Conservation (phyloP, 2,797 vertebrate genomes). For the Triplophysa yarkandensis region DNA sequence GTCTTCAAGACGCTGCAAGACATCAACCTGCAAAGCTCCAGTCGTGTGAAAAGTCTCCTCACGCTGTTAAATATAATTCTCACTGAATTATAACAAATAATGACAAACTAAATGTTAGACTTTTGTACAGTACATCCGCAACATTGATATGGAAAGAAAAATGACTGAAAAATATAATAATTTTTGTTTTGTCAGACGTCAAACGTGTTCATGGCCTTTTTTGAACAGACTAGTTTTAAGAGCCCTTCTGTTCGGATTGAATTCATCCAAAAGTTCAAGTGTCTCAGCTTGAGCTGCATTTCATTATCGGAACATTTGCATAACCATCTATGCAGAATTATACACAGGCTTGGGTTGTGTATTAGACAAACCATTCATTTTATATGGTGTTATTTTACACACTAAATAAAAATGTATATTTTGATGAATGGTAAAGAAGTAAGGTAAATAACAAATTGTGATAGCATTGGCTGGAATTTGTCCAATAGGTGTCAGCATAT, state of each 20-base stretch:
- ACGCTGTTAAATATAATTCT: too few species aligned
- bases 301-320: not conserved
- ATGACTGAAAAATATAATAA: not conserved
- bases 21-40: too few species aligned
- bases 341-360: not conserved
- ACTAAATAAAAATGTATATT: not conserved
- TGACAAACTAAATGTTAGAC: too few species aligned
- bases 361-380: not conserved
- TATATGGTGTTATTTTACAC: not conserved
- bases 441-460: too few species aligned
- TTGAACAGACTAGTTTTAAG: not conserved
- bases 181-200: not conserved
- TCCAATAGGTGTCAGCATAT: conserved; percentile 25
- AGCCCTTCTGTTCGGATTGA: not conserved
- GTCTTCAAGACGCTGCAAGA: too few species aligned
- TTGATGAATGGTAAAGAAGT: too few species aligned
- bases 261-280: not conserved
- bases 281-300: not conserved
- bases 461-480: not conserved
- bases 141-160: not conserved
- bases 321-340: not conserved
- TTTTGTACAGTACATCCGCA: not conserved
- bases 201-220: not conserved
- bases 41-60: too few species aligned
- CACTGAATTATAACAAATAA: too few species aligned